Conservation (phyloP, 2,797 vertebrate genomes). For the Hippocampus kuda region DNA sequence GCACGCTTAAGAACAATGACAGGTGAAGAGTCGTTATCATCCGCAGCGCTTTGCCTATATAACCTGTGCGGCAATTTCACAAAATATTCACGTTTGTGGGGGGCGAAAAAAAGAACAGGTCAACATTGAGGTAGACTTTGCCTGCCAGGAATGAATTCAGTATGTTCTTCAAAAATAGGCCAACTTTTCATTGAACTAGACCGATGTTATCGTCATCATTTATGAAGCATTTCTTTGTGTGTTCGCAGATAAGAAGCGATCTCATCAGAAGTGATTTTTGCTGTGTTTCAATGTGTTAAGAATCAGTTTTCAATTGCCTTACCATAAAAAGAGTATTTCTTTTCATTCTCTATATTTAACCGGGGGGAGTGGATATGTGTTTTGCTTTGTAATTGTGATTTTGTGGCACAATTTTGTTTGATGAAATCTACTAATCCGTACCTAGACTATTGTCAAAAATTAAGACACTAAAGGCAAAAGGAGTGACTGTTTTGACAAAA, state of each 20-base stretch:
- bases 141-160: neutral
- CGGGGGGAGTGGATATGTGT: no score
- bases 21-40: conserved; percentile 38
- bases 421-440: no score
- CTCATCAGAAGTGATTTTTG: no score
- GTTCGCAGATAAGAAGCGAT: no score
- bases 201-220: neutral
- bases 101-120: neutral
- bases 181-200: neutral
- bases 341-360: no score
- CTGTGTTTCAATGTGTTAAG: no score
- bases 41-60: neutral
- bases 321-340: no score
- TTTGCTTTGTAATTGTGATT: no score
- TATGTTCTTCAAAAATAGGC: neutral
- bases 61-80: neutral
- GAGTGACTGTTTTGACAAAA: neutral
- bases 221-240: neutral
- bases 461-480: neutral
- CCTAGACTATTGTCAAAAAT: no score
- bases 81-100: neutral
- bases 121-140: neutral
- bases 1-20: conserved; percentile 43
- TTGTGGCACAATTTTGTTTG: no score
- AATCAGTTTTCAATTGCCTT: no score